phyloP scores from a whole-genome alignment of 92 coral and sea anemone species.

The Epizoanthus illoricatus region DNA sequence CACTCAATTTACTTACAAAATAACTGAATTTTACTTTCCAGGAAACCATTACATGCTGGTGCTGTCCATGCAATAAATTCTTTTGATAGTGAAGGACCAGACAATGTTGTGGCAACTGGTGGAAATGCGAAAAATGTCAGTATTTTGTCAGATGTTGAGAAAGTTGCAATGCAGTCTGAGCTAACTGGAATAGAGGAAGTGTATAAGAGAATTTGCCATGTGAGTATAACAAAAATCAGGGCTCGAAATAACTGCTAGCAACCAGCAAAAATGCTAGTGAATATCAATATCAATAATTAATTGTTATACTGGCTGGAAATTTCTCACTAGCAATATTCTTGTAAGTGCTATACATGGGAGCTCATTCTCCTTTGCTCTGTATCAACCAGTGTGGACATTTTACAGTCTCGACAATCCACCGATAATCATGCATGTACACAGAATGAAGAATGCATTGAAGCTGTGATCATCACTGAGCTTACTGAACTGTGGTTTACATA shows the following conservation, averaged over 20 bases:
- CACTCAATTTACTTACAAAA: no score
- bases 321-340: no score
- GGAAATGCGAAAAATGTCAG: constrained; percentile 31
- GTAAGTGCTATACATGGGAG: no score
- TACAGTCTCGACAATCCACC: no score
- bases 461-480: no score
- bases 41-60: constrained; percentile 36
- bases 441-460: no score
- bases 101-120: neutral
- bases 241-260: neutral
- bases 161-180: constrained; percentile 63
- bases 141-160: constrained; percentile 82
- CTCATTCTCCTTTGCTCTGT: no score
- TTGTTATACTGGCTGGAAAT: no score
- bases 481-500: no score
- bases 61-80: constrained; percentile 12
- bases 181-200: constrained; percentile 88
- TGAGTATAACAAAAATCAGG: constrained; percentile 43
- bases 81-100: constrained; percentile 21
- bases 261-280: neutral
- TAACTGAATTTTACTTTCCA: neutral
- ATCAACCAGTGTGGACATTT: no score
- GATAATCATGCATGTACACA: no score
- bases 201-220: constrained; percentile 83
- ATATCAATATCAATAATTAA: no score